Evolutionary conservation across 2,113 vertebrate genomes (phyloP), one percentile per base, ranked within the genome.

Genomic region (Manacus vitellinus): DNA sequence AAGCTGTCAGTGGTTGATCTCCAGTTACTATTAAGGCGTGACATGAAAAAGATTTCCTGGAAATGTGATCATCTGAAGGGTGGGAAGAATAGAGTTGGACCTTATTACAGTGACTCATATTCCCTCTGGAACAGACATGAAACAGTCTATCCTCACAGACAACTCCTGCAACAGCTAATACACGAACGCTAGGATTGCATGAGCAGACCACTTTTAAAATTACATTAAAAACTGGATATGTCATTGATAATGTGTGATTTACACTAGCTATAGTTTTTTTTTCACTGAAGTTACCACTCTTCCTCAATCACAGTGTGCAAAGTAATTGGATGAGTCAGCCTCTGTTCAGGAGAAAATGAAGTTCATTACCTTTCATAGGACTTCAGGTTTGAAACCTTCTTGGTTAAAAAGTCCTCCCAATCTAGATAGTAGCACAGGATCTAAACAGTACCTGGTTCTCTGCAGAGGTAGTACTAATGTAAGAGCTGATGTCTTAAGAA

Each of bases 121-220:
- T 94, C 28, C 54, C 46, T 52, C 46, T 61, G 28, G 20, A 73
- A 66, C 15, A 77, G 37, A 70, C 18, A 25, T 17, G 9, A 83
- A 83, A 73, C 18, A 13, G 15, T 33, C 24, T 43, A 3, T 56
- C 27, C 49, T 84, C 31, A 56, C 17, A 19, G 8, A 21, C 54
- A 18, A 3, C 2, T 90, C 24, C 51, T 65, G 55, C 37, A 59
- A 23, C 62, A 88, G 37, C 58, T 79, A 61, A 82, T 37, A 70
- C 18, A 79, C 0, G 0, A 68, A 65, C 1, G 1, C 46, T 39
- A 46, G 21, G 4, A 15, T 2, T 79, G 62, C 44, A 44, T 14
- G 33, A 85, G 12, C 30, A 77, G 39, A 35, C 12, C 4, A 7
- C 46, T 88, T 79, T 17, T 22, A 18, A 79, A 79, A 83, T 83